Conservation (phyloP, 2,797 vertebrate genomes). For the Enteromius anoplus region DNA sequence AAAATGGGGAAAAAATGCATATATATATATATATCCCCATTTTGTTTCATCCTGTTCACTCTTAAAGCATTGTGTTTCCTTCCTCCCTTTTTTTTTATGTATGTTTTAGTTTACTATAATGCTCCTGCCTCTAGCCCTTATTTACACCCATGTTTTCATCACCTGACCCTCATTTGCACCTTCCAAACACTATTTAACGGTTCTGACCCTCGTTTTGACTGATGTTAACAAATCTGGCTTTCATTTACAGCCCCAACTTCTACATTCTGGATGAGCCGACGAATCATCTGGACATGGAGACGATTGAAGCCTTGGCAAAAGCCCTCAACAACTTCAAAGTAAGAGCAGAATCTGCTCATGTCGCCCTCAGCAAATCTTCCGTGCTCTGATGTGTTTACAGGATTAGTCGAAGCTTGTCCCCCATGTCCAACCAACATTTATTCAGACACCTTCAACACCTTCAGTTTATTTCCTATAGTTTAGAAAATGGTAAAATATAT, state of each 20-base stretch:
- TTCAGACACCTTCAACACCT: neutral
- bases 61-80: too few relatives aligned
- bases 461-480: too few relatives aligned
- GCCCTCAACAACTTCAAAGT: constrained; percentile 91
- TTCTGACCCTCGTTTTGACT: neutral
- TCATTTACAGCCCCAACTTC: constrained; percentile 89
- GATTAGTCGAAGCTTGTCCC: neutral
- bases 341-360: constrained; percentile 27
- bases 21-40: too few relatives aligned
- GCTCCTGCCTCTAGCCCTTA: neutral
- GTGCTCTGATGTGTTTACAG: neutral
- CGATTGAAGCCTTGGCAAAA: constrained; percentile 91
- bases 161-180: neutral
- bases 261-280: constrained; percentile 96
- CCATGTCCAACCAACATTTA: neutral
- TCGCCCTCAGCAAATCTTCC: neutral
- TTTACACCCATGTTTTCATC: neutral
- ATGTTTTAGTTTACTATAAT: neutral
- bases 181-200: neutral
- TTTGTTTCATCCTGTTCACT: too few relatives aligned
- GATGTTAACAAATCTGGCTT: neutral
- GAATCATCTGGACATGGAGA: constrained; percentile 98
- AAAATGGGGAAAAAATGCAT: too few relatives aligned
- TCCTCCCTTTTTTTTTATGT: too few relatives aligned
- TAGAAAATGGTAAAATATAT: too few relatives aligned